phyloP scores from a whole-genome alignment of 1,140 invertebrate genomes.

The Neodiprion pinetum region DNA sequence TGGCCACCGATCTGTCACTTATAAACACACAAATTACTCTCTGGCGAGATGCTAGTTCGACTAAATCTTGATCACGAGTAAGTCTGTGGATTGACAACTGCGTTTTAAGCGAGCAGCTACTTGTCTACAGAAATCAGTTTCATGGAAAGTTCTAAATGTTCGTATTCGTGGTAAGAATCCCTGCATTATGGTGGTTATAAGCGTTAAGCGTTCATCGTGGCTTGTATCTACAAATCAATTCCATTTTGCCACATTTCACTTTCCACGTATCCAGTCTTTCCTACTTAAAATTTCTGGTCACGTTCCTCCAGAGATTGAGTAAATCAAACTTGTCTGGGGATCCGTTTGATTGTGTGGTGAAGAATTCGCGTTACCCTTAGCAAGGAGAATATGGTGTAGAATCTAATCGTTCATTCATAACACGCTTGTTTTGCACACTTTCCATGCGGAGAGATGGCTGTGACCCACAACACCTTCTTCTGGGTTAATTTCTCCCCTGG shows the following conservation, averaged over 20 bases:
- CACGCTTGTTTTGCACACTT: constrained; percentile 36
- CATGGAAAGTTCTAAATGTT: no score
- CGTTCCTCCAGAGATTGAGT: background rate
- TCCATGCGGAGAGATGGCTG: background rate
- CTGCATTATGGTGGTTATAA: no score
- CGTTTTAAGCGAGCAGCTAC: no score
- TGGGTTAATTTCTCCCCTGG: constrained; percentile 24
- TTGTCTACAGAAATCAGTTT: no score
- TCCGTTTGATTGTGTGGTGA: no score
- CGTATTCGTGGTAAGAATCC: no score
- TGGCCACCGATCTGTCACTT: background rate
- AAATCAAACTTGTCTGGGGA: no score
- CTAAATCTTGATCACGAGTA: background rate
- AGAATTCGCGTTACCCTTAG: background rate
- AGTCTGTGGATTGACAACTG: no score
- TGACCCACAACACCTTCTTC: constrained; percentile 20
- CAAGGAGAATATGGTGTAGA: constrained; percentile 37
- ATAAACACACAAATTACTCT: no score
- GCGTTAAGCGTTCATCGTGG: background rate
- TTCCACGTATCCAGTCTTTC: background rate
- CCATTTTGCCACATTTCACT: background rate
- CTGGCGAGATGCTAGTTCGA: background rate
- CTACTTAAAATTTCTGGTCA: background rate
- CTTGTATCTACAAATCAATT: background rate
- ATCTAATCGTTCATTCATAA: constrained; percentile 44